Evolutionary conservation across 1,140 invertebrate genomes (phyloP).

Genomic region (Drosophila kepulauana): DNA sequence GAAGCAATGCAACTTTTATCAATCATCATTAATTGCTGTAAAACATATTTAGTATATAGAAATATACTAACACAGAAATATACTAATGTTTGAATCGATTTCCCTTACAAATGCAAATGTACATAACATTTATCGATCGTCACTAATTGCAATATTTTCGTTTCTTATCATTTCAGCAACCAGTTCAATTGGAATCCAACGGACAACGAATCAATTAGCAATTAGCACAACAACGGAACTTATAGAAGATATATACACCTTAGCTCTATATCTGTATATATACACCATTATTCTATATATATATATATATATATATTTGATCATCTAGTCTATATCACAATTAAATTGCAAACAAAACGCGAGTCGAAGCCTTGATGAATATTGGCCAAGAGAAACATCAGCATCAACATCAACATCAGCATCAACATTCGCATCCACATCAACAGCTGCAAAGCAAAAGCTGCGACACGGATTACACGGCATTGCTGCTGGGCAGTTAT

Average conservation of each 20-base stretch:
- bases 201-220: slow-evolving; percentile 26
- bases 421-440: slow-evolving; percentile 12
- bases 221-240: not conserved
- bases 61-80: too few relatives aligned
- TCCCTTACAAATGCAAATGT: too few relatives aligned
- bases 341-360: slow-evolving; percentile 16
- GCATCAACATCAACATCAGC: slow-evolving; percentile 28
- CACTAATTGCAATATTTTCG: not conserved
- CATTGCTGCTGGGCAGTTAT: slow-evolving; percentile 52
- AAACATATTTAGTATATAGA: too few relatives aligned
- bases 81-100: too few relatives aligned
- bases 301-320: slow-evolving; percentile 15
- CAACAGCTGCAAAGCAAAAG: not conserved
- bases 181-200: slow-evolving; percentile 3
- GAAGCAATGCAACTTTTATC: too few relatives aligned
- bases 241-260: not conserved
- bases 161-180: slow-evolving; percentile 30
- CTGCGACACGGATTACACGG: slow-evolving; percentile 30
- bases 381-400: slow-evolving; percentile 69
- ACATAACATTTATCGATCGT: too few relatives aligned
- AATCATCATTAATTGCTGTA: too few relatives aligned
- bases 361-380: slow-evolving; percentile 62
- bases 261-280: slow-evolving; percentile 1
- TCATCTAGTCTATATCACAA: slow-evolving; percentile 62
- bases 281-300: not conserved